Evolutionary conservation across 2,797 vertebrate species (phyloP).

Genomic region (Mionectes olivaceus): DNA sequence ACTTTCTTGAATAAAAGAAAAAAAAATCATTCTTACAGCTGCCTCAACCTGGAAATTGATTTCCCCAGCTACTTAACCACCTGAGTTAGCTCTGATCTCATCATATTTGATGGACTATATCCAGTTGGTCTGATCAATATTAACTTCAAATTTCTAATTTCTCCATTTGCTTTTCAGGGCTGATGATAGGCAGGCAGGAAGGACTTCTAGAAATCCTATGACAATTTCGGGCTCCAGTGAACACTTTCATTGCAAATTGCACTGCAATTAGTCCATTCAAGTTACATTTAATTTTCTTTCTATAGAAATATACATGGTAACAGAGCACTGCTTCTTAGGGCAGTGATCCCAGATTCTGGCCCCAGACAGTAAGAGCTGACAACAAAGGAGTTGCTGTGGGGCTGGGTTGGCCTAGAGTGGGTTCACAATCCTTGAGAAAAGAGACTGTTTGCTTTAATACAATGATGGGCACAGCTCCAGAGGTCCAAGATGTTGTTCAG

Average conservation of each 20-base stretch:
- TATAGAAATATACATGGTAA: not conserved
- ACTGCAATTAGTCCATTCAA: slow-evolving; percentile 79
- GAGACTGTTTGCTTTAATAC: not conserved
- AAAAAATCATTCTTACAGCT: not conserved
- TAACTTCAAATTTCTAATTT: not conserved
- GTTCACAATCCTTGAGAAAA: not conserved
- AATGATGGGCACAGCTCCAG: not conserved
- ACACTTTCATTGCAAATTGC: slow-evolving; percentile 85
- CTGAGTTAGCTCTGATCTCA: not conserved
- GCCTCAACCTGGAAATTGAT: not conserved
- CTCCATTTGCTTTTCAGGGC: slow-evolving; percentile 77
- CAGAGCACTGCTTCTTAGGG: not conserved
- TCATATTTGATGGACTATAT: not conserved
- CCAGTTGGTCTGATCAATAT: not conserved
- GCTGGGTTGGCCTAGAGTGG: not conserved
- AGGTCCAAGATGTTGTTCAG: not conserved
- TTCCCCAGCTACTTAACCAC: not conserved
- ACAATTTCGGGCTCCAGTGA: slow-evolving; percentile 83
- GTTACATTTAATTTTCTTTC: slow-evolving; percentile 71
- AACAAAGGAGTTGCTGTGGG: not conserved
- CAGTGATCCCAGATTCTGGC: not conserved
- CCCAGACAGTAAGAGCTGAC: not conserved
- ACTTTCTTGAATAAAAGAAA: not conserved
- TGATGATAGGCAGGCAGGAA: slow-evolving; percentile 77
- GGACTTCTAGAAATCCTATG: slow-evolving; percentile 82